Evolutionary conservation across 1,140 invertebrate species (phyloP).

Genomic region (Diabrotica undecimpunctata): DNA sequence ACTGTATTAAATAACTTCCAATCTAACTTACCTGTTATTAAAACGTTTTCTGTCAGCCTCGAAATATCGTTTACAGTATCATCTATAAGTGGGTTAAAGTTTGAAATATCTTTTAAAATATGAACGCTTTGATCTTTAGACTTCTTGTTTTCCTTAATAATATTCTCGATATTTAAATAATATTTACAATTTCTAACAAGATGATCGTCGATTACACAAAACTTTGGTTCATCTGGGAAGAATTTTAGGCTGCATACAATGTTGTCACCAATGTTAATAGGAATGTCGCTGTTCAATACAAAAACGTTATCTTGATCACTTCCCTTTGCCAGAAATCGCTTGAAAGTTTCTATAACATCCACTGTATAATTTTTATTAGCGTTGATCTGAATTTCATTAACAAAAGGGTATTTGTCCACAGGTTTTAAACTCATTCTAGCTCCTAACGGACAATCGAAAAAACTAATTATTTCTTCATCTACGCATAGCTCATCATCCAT

Average conservation of each 20-base stretch:
- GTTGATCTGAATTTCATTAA: conserved; percentile 34
- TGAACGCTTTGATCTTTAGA: neutral
- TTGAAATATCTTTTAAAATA: conserved; percentile 11
- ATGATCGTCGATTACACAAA: conserved; percentile 57
- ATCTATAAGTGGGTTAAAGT: conserved; percentile 21
- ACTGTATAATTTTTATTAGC: conserved; percentile 38
- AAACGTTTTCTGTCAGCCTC: conserved; percentile 24
- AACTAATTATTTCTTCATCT: conserved; percentile 28
- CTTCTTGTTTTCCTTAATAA: conserved; percentile 3
- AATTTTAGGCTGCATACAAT: conserved; percentile 51
- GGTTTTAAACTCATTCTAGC: conserved; percentile 46
- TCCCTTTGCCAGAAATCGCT: conserved; percentile 54
- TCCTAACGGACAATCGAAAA: conserved; percentile 44
- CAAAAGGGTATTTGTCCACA: conserved; percentile 20
- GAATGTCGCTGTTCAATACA: conserved; percentile 56
- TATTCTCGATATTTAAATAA: conserved; percentile 18
- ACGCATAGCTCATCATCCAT: conserved; percentile 28
- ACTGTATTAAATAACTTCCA: too few species aligned
- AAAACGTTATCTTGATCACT: conserved; percentile 53
- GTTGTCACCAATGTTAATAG: conserved; percentile 54
- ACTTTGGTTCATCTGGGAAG: conserved; percentile 52
- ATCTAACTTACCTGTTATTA: conserved; percentile 32
- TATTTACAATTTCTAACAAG: conserved; percentile 53
- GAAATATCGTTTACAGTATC: conserved; percentile 13
- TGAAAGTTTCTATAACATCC: conserved; percentile 56